Evolutionary conservation across 2,797 vertebrate genomes (phyloP).

Genomic region (Gorsachius magnificus): DNA sequence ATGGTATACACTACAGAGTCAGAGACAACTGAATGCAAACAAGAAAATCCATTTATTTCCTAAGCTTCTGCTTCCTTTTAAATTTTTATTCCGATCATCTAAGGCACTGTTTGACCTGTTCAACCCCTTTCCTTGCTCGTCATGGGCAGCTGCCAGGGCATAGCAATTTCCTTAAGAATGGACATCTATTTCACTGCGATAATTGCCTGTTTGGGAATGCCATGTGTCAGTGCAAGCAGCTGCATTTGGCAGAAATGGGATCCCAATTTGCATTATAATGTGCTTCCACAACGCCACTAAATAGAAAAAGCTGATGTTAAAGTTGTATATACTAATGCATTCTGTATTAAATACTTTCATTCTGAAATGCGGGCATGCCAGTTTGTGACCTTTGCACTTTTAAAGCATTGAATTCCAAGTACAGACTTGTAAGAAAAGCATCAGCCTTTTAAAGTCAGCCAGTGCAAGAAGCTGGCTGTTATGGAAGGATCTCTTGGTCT

Average conservation of each 20-base stretch:
- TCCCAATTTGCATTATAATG: background rate
- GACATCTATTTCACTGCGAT: background rate
- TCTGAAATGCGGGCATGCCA: background rate
- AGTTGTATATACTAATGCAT: background rate
- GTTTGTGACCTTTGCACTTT: background rate
- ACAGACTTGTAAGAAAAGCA: background rate
- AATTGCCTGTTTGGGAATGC: constrained; percentile 33
- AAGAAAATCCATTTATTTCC: background rate
- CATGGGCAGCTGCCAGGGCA: background rate
- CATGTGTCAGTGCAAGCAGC: background rate
- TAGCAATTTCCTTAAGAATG: background rate
- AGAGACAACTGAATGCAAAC: background rate
- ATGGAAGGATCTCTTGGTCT: background rate
- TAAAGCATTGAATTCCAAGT: background rate
- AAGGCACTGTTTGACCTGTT: background rate
- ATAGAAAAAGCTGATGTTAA: background rate
- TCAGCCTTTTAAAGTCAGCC: background rate
- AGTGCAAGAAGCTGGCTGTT: background rate
- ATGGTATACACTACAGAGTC: background rate
- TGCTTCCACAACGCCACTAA: background rate
- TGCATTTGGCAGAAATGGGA: background rate
- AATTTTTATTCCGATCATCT: background rate
- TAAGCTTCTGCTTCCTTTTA: background rate
- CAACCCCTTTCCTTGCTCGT: background rate
- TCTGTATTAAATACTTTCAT: background rate